Evolutionary conservation across 2,888 invertebrate genomes (phyloP).

Genomic region (Poecilus cupreus): DNA sequence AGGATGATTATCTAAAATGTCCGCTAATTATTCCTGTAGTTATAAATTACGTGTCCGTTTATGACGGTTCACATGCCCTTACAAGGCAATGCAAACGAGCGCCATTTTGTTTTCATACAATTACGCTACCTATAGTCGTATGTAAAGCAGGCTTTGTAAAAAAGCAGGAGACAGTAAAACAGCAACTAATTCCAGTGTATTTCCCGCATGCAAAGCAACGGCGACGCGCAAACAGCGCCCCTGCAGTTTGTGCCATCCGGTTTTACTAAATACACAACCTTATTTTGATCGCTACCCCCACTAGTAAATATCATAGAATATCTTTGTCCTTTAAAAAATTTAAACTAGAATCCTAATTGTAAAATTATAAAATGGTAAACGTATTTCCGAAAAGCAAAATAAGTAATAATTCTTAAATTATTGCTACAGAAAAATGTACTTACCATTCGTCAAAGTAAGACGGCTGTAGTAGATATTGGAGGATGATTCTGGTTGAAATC

Average conservation of each 20-base stretch:
- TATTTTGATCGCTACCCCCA: background rate
- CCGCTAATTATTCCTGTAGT: conserved; percentile 40
- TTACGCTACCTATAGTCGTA: background rate
- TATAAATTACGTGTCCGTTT: conserved; percentile 34
- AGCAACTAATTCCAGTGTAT: conserved; percentile 21
- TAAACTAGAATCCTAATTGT: too few relatives aligned
- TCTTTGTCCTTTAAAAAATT: too few relatives aligned
- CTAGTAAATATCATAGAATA: too few relatives aligned
- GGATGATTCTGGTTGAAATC: too few relatives aligned
- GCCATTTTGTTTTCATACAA: conserved; percentile 31
- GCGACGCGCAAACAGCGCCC: background rate
- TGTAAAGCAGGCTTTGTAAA: conserved; percentile 9
- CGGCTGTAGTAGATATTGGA: too few relatives aligned
- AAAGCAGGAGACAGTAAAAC: conserved; percentile 13
- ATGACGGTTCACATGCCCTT: conserved; percentile 34
- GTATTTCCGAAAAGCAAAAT: too few relatives aligned
- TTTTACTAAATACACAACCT: background rate
- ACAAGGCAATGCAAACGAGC: conserved; percentile 8
- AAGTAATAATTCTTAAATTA: too few relatives aligned
- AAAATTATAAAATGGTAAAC: too few relatives aligned
- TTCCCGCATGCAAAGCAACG: conserved; percentile 17
- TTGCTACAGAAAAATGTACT: too few relatives aligned
- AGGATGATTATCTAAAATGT: conserved; percentile 30
- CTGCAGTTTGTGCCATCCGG: background rate
- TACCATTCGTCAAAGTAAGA: too few relatives aligned